Conservation (phyloP, 2,113 vertebrate species). For the Thymallus thymallus region DNA sequence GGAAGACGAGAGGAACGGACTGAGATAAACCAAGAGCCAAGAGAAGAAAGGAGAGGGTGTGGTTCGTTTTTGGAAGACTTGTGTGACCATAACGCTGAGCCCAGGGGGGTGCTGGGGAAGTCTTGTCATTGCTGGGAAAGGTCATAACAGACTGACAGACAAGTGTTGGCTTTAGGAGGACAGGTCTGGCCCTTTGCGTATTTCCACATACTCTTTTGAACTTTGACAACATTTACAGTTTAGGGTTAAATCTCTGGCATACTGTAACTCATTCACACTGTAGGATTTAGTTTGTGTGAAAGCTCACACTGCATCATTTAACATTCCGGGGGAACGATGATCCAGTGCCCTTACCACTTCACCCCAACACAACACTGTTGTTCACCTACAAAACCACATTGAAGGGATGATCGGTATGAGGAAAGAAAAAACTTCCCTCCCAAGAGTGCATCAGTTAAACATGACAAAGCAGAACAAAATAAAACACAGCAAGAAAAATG, state of each 20-base stretch:
- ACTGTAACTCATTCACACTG: slow-evolving; percentile 36
- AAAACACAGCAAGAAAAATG: slow-evolving; percentile 21
- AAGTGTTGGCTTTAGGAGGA: slow-evolving; percentile 31
- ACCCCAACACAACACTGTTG: slow-evolving; percentile 9
- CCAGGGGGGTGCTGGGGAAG: slow-evolving; percentile 21
- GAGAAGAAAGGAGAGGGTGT: slow-evolving; percentile 27
- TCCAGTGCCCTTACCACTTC: neutral
- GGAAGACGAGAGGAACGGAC: slow-evolving; percentile 66
- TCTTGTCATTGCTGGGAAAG: slow-evolving; percentile 33
- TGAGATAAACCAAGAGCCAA: slow-evolving; percentile 38
- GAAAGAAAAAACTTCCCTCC: neutral
- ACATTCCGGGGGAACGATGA: slow-evolving; percentile 16
- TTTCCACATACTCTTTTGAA: neutral
- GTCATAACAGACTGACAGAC: slow-evolving; percentile 6
- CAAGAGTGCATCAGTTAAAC: slow-evolving; percentile 32
- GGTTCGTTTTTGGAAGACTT: slow-evolving; percentile 60
- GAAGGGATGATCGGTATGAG: neutral
- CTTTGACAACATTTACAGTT: slow-evolving; percentile 3
- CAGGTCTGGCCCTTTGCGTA: slow-evolving; percentile 32
- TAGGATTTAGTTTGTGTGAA: slow-evolving; percentile 31
- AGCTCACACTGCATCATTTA: slow-evolving; percentile 31
- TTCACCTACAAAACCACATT: slow-evolving; percentile 35
- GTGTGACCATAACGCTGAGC: slow-evolving; percentile 47
- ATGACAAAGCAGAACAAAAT: slow-evolving; percentile 34
- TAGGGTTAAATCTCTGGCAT: slow-evolving; percentile 26